Conservation (phyloP, 2,888 invertebrate genomes). For the Cheilosia vernalis region DNA sequence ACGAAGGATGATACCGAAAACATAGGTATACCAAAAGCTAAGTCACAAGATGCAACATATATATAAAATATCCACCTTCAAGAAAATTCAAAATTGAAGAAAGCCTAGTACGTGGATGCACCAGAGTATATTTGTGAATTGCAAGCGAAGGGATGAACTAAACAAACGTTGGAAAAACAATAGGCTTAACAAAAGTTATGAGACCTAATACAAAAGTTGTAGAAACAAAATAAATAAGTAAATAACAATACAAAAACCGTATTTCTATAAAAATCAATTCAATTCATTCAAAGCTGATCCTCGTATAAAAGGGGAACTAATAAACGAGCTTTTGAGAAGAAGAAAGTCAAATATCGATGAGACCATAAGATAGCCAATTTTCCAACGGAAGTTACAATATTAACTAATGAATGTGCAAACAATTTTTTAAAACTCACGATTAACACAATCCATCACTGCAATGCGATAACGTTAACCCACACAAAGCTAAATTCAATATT, state of each 20-base stretch:
- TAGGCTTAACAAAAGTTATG: not conserved
- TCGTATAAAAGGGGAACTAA: constrained; percentile 3
- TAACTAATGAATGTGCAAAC: too few species aligned
- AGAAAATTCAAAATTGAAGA: not conserved
- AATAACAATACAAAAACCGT: constrained; percentile 12
- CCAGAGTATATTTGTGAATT: not conserved
- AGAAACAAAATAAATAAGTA: constrained; percentile 19
- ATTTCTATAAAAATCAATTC: not conserved
- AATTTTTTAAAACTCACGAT: too few species aligned
- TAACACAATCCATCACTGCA: too few species aligned
- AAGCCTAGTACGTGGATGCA: constrained; percentile 19
- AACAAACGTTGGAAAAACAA: constrained; percentile 23
- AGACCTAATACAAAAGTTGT: constrained; percentile 4
- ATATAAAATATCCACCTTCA: constrained; percentile 7
- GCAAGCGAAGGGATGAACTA: constrained; percentile 22
- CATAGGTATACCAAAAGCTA: not conserved
- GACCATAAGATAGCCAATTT: too few species aligned
- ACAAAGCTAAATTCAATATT: not conserved
- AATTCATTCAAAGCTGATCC: constrained; percentile 1
- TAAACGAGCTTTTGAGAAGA: constrained; percentile 11
- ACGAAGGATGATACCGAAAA: not conserved
- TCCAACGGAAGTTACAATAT: too few species aligned
- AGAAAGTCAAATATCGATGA: not conserved
- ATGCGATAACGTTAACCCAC: not conserved
- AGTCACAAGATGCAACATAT: constrained; percentile 1